Percentiles rank a stretch among this genome's conserved stretches.
These are phyloP conservation scores for Bathynomus jamesi DNA, from an alignment of 1,140 invertebrate species.

Conservation along the genomic window DNA sequence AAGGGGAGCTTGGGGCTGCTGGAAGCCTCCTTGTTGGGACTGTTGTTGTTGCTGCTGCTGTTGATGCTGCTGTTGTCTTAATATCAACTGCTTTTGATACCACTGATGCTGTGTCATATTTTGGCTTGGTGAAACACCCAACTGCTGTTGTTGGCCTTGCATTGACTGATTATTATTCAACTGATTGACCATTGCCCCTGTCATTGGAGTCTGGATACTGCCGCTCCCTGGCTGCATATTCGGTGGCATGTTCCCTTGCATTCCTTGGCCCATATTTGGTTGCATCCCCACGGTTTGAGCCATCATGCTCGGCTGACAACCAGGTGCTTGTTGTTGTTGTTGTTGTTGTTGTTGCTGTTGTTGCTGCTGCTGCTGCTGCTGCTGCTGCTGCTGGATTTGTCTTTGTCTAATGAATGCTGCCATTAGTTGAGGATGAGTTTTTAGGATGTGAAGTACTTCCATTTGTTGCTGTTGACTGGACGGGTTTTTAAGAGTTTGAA, in stretches of 20 bases:
- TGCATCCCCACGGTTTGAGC: constrained; percentile 17
- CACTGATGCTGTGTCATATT: constrained; percentile 44
- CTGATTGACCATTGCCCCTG: constrained; percentile 38
- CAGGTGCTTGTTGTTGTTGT: constrained; percentile 41
- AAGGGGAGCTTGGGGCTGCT: constrained; percentile 39
- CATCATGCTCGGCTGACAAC: constrained; percentile 45
- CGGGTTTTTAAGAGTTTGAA: constrained; percentile 79
- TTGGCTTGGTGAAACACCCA: constrained; percentile 48
- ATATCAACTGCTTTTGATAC: constrained; percentile 47
- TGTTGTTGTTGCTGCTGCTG: constrained; percentile 45
- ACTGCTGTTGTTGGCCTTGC: constrained; percentile 42
- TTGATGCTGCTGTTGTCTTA: constrained; percentile 41
- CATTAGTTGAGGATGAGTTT: constrained; percentile 91
- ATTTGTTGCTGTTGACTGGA: constrained; percentile 85
- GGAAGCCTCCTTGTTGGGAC: constrained; percentile 39
- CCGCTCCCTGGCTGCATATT: constrained; percentile 17
- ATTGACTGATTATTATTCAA: constrained; percentile 39
- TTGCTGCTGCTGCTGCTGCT: constrained; percentile 38
- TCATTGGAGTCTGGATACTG: constrained; percentile 22
- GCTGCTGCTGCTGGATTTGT: constrained; percentile 49
- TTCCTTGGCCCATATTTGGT: constrained; percentile 28
- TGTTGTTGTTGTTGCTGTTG: constrained; percentile 37
- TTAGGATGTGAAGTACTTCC: constrained; percentile 81
- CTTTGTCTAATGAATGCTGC: constrained; percentile 91
- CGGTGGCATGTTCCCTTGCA: constrained; percentile 22